Percentiles rank a stretch among this genome's conserved stretches.
phyloP scores from a whole-genome alignment of 1,140 invertebrate species.

The Laodelphax striatellus region DNA sequence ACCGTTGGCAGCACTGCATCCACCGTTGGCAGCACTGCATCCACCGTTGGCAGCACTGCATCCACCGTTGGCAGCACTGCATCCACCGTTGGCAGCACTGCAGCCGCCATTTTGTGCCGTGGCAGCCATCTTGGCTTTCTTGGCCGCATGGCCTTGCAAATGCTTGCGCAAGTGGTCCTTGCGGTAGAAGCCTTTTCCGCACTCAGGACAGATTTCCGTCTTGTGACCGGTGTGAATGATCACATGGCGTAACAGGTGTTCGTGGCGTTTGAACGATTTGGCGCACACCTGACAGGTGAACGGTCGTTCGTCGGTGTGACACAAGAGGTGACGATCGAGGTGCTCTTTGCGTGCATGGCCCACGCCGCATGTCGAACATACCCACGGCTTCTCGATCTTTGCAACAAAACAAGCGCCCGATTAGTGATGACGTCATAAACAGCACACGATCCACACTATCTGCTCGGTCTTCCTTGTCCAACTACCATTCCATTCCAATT shows the following conservation, averaged over 20 bases:
- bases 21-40: too few relatives aligned
- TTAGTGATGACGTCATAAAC: background rate
- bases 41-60: too few relatives aligned
- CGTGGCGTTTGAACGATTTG: conserved; percentile 73
- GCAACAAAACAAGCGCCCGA: background rate
- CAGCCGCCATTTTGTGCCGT: too few relatives aligned
- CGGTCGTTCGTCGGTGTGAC: conserved; percentile 25
- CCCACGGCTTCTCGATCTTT: conserved; percentile 18
- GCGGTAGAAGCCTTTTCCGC: conserved; percentile 62
- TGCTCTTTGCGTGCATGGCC: conserved; percentile 26
- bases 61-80: too few relatives aligned
- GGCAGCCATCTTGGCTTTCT: conserved; percentile 2
- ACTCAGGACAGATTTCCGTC: conserved; percentile 68
- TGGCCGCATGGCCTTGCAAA: conserved; percentile 9
- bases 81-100: too few relatives aligned
- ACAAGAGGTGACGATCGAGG: conserved; percentile 23
- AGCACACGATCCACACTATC: too few relatives aligned
- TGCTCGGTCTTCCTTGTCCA: too few relatives aligned
- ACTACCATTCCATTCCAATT: too few relatives aligned
- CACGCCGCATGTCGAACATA: conserved; percentile 27
- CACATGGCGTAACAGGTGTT: conserved; percentile 68
- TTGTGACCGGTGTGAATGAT: conserved; percentile 77
- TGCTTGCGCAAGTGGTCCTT: conserved; percentile 56
- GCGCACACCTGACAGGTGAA: conserved; percentile 72
- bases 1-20: too few relatives aligned